Conservation (phyloP, 2,797 vertebrate species). For the Hippopotamyrus pictus region DNA sequence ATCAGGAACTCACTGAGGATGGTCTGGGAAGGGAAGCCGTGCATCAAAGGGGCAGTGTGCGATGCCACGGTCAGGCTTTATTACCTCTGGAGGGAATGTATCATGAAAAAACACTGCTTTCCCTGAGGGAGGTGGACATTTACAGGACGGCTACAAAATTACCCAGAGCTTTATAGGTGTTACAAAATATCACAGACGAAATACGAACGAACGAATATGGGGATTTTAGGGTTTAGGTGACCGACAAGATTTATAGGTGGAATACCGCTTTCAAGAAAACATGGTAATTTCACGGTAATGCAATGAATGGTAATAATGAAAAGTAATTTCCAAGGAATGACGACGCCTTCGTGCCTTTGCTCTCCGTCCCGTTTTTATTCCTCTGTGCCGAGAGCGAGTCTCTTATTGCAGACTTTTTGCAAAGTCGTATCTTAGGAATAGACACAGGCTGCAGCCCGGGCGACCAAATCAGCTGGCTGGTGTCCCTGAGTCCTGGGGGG, state of each 20-base stretch:
- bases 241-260: neutral
- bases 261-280: neutral
- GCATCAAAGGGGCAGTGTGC: neutral
- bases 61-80: neutral
- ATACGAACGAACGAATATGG: neutral
- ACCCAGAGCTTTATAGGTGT: neutral
- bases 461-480: neutral
- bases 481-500: neutral
- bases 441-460: neutral
- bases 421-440: neutral
- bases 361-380: neutral
- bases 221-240: neutral
- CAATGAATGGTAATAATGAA: neutral
- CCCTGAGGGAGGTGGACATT: neutral
- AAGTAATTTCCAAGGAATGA: neutral
- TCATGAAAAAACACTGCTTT: neutral
- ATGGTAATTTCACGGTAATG: neutral
- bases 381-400: neutral
- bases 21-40: constrained; percentile 49
- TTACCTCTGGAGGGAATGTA: neutral
- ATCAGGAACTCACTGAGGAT: constrained; percentile 72
- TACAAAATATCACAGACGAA: neutral
- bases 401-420: neutral
- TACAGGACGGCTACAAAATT: neutral
- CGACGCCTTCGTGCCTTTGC: neutral